Conservation (phyloP, 2,797 vertebrate genomes). For the Potorous gilbertii region DNA sequence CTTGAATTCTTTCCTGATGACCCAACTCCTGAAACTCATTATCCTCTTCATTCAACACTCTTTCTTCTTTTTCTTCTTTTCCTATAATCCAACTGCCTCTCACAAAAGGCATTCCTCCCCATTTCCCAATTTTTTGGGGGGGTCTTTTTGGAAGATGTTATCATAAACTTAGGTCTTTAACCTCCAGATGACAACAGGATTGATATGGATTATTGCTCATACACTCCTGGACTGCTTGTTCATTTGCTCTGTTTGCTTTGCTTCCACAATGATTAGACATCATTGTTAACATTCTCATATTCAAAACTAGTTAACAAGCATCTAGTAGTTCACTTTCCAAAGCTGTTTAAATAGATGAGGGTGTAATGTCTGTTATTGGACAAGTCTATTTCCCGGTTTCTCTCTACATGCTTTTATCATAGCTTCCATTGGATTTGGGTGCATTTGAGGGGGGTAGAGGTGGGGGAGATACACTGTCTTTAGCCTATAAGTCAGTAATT, state of each 20-base stretch:
- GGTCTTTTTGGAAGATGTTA: not conserved
- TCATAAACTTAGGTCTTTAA: constrained; percentile 62
- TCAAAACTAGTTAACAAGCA: constrained; percentile 77
- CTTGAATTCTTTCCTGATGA: too few species aligned
- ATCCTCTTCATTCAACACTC: not conserved
- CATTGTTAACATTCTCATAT: constrained; percentile 76
- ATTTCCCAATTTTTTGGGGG: constrained; percentile 28
- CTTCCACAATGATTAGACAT: constrained; percentile 76
- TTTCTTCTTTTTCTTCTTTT: too few species aligned
- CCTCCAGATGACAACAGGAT: constrained; percentile 60
- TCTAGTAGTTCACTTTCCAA: constrained; percentile 72
- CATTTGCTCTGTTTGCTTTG: constrained; percentile 75
- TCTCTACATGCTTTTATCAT: constrained; percentile 71
- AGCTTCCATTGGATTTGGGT: constrained; percentile 69
- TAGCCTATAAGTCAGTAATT: constrained; percentile 74
- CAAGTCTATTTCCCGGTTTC: constrained; percentile 65
- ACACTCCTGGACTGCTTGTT: constrained; percentile 56
- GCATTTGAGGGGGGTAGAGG: not conserved
- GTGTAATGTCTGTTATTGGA: constrained; percentile 68
- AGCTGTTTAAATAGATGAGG: constrained; percentile 77
- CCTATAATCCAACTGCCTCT: not conserved
- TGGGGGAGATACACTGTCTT: constrained; percentile 61
- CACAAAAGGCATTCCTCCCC: not conserved
- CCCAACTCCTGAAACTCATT: too few species aligned
- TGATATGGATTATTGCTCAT: constrained; percentile 57